Base-by-base conservation (phyloP, 2,888 invertebrate genomes). In the Sphecodes monilicornis region DNA sequence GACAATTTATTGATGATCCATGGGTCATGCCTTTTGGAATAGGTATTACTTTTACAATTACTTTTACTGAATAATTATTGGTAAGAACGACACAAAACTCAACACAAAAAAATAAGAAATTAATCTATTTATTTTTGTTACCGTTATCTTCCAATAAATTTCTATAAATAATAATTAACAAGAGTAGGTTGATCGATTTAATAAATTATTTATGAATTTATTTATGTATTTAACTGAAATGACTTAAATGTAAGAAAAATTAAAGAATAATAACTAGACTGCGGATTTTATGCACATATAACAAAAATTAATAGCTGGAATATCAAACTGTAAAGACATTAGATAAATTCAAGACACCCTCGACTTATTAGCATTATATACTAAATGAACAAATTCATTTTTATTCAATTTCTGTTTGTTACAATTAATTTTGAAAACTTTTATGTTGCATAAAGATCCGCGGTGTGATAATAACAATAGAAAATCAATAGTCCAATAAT, bases 21-120 rank as follows among this genome's bases (percentile, higher is more conserved):
- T 98, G 96, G 89, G 43, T 89, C 92, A 96, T 97, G 89, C 98
- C 98, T 0, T 98, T 98, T 91, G 97, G 98, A 29, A 95, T 97
- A 81, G 97, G 97, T 95, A 92, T 8, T 29, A 66, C 22, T 32
- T 66, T 41, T 43, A 3, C 32, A 39, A 36, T n/a, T n/a, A n/a
- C 4, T n/a, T 36, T 22, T 10, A 11, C 22, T 36, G 8, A 22
- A 22, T 29, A 32, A 18, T 64, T 64, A 8, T 22, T 66, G 1
- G 18, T 11, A 36, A 4, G 1, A 22, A 22, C 3, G 22, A 66
- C 22, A 36, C 10, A 11, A 36, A 36, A n/a, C 10, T 39, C 36
- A 39, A n/a, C 22, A 22, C 22, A 10, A 11, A 36, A 66, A 66
- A 18, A 66, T 29, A 16, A 29, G 26, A 26, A 11, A 57, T 3